Evolutionary conservation across 2,797 vertebrate genomes (phyloP).

Genomic region (Gorsachius magnificus): DNA sequence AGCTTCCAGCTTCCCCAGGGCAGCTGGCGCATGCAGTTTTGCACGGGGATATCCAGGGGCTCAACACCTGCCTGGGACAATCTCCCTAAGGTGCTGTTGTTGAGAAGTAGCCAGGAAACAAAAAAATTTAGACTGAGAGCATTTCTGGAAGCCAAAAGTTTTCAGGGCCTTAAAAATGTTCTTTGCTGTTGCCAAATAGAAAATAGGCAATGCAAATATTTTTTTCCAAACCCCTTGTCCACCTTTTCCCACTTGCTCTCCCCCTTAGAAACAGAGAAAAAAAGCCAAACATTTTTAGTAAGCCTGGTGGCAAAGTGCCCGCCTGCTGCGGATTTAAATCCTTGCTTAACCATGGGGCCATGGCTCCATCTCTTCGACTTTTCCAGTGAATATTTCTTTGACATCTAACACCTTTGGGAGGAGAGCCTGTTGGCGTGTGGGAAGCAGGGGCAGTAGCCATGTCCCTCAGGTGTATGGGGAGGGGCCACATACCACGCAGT

Average conservation of each 20-base stretch:
- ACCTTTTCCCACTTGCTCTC: background rate
- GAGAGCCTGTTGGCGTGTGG: background rate
- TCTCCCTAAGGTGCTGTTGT: background rate
- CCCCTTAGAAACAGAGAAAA: background rate
- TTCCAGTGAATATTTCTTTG: background rate
- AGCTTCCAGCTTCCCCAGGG: background rate
- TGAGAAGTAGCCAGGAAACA: background rate
- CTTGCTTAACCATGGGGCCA: background rate
- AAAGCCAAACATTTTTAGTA: background rate
- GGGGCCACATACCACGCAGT: background rate
- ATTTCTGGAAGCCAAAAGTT: background rate
- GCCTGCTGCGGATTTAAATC: background rate
- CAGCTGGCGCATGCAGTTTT: background rate
- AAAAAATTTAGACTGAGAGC: background rate
- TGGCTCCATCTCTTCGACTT: background rate
- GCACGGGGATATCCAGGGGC: background rate
- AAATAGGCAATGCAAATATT: background rate
- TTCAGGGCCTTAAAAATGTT: background rate
- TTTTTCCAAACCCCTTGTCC: background rate
- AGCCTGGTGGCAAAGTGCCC: background rate
- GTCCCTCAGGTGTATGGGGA: accelerated
- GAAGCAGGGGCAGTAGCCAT: background rate
- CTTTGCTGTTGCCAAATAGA: background rate
- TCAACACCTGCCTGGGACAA: background rate
- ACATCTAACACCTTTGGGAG: background rate